phyloP scores from a whole-genome alignment of 2,888 invertebrate genomes.

The Hymenopus coronatus region DNA sequence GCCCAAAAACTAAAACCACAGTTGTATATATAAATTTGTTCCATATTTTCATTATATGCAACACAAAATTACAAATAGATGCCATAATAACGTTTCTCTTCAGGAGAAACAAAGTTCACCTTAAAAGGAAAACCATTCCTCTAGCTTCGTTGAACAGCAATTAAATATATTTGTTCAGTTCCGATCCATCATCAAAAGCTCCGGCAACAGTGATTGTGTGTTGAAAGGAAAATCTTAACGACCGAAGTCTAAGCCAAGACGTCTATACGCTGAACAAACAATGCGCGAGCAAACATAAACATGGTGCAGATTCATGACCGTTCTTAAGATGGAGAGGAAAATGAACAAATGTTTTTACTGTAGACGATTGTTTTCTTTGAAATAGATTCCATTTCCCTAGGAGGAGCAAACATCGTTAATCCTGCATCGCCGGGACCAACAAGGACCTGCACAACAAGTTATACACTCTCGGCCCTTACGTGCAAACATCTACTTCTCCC shows the following conservation, averaged over 20 bases:
- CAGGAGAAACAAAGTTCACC: too few relatives aligned
- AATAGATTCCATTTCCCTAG: background rate
- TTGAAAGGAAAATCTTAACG: background rate
- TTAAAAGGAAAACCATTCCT: too few relatives aligned
- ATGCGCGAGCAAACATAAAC: background rate
- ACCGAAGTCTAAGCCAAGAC: background rate
- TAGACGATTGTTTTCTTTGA: background rate
- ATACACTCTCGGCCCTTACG: background rate
- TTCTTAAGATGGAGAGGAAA: background rate
- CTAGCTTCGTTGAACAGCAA: too few relatives aligned
- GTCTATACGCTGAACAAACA: background rate
- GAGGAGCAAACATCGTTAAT: background rate
- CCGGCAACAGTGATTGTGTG: too few relatives aligned
- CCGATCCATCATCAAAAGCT: too few relatives aligned
- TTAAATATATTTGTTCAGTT: too few relatives aligned
- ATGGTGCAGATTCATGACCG: background rate
- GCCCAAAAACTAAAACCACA: too few relatives aligned
- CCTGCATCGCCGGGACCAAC: background rate
- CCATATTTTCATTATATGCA: too few relatives aligned
- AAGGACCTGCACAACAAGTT: background rate
- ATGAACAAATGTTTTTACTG: background rate
- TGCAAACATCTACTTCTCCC: background rate
- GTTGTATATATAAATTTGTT: too few relatives aligned
- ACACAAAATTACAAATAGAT: too few relatives aligned
- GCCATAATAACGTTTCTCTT: too few relatives aligned